A percentile compares a stretch with the other conserved stretches of the same genome.
Evolutionary conservation across 2,797 vertebrate genomes (phyloP).

Genomic region (Melanogrammus aeglefinus): DNA sequence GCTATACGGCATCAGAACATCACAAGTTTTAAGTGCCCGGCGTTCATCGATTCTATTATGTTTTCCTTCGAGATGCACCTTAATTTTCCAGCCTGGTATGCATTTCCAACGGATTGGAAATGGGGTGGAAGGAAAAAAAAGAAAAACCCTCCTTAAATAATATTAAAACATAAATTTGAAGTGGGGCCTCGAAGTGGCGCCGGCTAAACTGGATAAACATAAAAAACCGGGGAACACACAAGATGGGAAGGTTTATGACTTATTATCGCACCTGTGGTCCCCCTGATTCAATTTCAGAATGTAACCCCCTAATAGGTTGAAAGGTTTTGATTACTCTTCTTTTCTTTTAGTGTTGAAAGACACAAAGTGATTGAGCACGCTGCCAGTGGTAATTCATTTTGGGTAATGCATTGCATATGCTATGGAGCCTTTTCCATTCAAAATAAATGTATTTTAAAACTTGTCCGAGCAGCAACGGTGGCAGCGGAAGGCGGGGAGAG

Average conservation of each 20-base stretch:
- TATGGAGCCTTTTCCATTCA: constrained; percentile 91
- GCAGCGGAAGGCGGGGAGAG: constrained; percentile 61
- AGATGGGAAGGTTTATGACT: constrained; percentile 94
- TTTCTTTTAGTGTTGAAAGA: constrained; percentile 98
- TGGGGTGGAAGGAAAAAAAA: constrained; percentile 16
- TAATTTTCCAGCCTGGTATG: constrained; percentile 78
- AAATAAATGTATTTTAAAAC: constrained; percentile 93
- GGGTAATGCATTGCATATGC: constrained; percentile 95
- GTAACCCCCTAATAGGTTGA: constrained; percentile 99
- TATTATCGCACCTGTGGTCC: constrained; percentile 99
- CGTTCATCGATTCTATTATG: constrained; percentile 82
- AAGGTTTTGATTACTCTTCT: constrained; percentile 99
- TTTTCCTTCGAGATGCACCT: constrained; percentile 82
- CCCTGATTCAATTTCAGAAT: constrained; percentile 99
- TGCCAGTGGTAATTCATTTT: constrained; percentile 99
- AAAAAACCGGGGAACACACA: constrained; percentile 97
- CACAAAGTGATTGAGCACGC: constrained; percentile 95
- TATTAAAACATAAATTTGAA: constrained; percentile 80
- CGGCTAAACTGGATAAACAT: constrained; percentile 95
- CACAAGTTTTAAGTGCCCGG: constrained; percentile 82
- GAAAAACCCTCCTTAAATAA: constrained; percentile 64
- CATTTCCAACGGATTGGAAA: constrained; percentile 72
- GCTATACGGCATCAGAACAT: constrained; percentile 83
- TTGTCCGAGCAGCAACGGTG: constrained; percentile 79
- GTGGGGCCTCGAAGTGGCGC: constrained; percentile 72